Evolutionary conservation across 2,113 vertebrate species (phyloP).

Genomic region (Cygnus atratus): DNA sequence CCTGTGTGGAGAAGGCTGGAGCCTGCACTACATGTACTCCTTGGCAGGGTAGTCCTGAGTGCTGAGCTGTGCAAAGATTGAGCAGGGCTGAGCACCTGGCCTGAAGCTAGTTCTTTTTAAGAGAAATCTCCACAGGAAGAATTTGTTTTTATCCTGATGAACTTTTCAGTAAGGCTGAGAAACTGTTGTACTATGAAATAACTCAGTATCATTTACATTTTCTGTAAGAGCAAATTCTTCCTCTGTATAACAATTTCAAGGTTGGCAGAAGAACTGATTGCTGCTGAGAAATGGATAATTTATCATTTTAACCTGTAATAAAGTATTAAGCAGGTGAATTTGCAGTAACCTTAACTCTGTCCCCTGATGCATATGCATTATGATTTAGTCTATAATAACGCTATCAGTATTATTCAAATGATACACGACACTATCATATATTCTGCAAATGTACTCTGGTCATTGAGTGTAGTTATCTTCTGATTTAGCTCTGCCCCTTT

Average conservation of each 20-base stretch:
- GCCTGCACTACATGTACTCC: accelerated
- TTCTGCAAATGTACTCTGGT: background rate
- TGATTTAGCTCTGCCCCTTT: background rate
- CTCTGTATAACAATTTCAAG: conserved; percentile 20
- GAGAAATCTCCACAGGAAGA: background rate
- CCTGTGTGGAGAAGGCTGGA: background rate
- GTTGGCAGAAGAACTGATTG: conserved; percentile 32
- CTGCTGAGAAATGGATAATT: conserved; percentile 32
- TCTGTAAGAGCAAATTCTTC: conserved; percentile 8
- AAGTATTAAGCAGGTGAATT: conserved; percentile 50
- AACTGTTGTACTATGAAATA: background rate
- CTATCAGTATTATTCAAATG: conserved; percentile 11
- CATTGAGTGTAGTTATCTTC: background rate
- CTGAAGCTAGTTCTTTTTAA: background rate
- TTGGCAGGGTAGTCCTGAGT: background rate
- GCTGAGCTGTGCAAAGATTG: background rate
- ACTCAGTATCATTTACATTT: conserved; percentile 1
- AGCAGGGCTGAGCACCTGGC: background rate
- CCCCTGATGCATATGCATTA: background rate
- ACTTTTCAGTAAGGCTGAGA: background rate
- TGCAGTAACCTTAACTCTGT: background rate
- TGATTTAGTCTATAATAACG: background rate
- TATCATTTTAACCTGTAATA: conserved; percentile 25
- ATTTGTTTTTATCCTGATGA: background rate
- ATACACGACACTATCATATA: background rate